Evolutionary conservation across 1,140 invertebrate species (phyloP), one percentile per base, ranked within the genome.

Genomic region (Macrobrachium rosenbergii): DNA sequence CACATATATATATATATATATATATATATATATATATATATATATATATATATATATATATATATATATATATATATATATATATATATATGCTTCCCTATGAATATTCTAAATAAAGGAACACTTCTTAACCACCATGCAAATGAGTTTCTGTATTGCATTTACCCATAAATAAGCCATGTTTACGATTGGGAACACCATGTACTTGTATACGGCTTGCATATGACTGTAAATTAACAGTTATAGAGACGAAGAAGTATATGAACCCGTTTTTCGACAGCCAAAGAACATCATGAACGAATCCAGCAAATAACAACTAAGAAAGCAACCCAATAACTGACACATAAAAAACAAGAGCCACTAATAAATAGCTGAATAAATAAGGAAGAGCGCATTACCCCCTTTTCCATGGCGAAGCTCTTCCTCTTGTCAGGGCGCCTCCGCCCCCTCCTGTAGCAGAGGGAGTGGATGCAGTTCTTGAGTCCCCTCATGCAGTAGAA

Each of bases 401-500:
- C 89, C 60, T 88, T 88, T 52, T 88, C 89, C 76, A 82, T 87
- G 58, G 78, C 69, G 58, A 83, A 87, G 59, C 73, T 88, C 78
- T 73, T 88, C 81, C 86, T 81, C 37, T 89, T 88, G 23, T 82
- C 72, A 6, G 52, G 83, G 10, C 75, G 75, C 45, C 72, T 79
- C 2, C 79, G 79, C 0, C 82, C 45, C 17, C 88, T 59, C 45
- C 82, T 72, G 37, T 52, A 90, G 16, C 90, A 82, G 45, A 88
- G 79, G 45, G 89, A 89, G 3, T 91, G 62, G 6, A 91, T 60
- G 21, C 90, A 86, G 64, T 60, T 87, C 73, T 92, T 91, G n/a
- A 91, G 21, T 8, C 89, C 91, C 37, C 91, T 72, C 2, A 92
- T 37, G 37, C 92, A 91, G 89, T 94, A 93, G 87, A 91, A 92